Percentiles rank a stretch among this genome's conserved stretches.
These are phyloP conservation scores for Drosophila gunungcola DNA, from an alignment of 1,140 invertebrate species.

Conservation along the genomic window DNA sequence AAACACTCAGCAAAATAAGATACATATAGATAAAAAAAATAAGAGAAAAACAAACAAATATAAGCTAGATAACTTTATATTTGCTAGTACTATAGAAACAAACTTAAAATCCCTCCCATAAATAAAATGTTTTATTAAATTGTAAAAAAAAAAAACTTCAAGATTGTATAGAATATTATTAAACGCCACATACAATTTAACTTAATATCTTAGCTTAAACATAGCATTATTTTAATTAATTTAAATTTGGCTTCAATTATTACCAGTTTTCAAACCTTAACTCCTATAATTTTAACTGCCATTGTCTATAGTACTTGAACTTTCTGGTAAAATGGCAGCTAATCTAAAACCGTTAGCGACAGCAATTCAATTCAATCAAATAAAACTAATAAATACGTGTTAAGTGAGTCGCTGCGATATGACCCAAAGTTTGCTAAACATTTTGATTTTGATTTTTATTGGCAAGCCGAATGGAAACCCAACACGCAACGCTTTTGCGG, in stretches of 20 bases:
- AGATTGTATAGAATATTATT: too few relatives aligned
- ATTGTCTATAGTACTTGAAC: neutral
- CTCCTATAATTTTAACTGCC: neutral
- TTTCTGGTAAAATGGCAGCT: slow-evolving; percentile 39
- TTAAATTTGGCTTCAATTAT: too few relatives aligned
- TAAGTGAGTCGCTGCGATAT: slow-evolving; percentile 36
- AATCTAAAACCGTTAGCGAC: slow-evolving; percentile 64
- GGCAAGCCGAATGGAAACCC: slow-evolving; percentile 56
- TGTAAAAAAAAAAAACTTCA: too few relatives aligned
- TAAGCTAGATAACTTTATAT: neutral
- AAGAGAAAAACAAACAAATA: neutral
- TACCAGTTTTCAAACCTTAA: neutral
- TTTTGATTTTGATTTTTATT: slow-evolving; percentile 50
- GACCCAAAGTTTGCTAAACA: slow-evolving; percentile 53
- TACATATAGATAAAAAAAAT: neutral
- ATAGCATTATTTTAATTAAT: too few relatives aligned
- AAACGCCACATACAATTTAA: too few relatives aligned
- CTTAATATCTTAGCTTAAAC: too few relatives aligned
- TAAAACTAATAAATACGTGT: slow-evolving; percentile 56
- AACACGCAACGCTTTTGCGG: slow-evolving; percentile 61
- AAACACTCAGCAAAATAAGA: neutral
- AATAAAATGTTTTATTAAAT: too few relatives aligned
- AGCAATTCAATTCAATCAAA: slow-evolving; percentile 72
- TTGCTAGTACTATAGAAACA: too few relatives aligned
- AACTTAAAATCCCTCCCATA: too few relatives aligned